Conservation (phyloP, 92 coral and sea anemone species). For the Hydrozoanthus gracilis region DNA sequence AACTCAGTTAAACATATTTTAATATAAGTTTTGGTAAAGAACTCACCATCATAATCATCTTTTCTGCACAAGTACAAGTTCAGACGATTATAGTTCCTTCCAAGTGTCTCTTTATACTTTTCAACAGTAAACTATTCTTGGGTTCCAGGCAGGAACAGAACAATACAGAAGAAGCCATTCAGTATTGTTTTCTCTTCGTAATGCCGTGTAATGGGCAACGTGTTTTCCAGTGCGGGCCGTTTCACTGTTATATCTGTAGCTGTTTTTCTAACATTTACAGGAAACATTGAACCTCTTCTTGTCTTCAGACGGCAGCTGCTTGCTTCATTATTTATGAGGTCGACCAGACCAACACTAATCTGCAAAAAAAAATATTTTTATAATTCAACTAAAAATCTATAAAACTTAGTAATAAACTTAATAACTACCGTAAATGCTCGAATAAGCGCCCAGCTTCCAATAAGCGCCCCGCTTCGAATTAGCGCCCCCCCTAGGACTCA, state of each 20-base stretch:
- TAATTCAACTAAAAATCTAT: constrained; percentile 6
- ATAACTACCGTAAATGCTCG: too few relatives aligned
- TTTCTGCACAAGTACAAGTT: constrained; percentile 58
- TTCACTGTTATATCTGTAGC: constrained; percentile 36
- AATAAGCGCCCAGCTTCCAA: too few relatives aligned
- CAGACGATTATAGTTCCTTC: constrained; percentile 49
- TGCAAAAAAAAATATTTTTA: background rate
- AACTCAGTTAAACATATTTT: constrained; percentile 22
- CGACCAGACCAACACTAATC: constrained; percentile 11
- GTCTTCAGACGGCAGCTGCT: constrained; percentile 12
- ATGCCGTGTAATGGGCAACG: constrained; percentile 41
- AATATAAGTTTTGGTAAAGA: constrained; percentile 28
- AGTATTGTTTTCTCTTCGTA: constrained; percentile 35
- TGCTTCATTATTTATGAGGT: constrained; percentile 4
- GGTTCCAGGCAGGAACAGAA: constrained; percentile 46
- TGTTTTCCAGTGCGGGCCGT: constrained; percentile 31
- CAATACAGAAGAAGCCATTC: constrained; percentile 43
- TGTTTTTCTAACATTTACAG: constrained; percentile 20
- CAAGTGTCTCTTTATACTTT: constrained; percentile 51
- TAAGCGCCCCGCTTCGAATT: too few relatives aligned
- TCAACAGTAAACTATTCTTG: constrained; percentile 39
- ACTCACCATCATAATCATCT: constrained; percentile 51
- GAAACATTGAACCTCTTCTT: constrained; percentile 14
- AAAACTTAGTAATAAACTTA: background rate
- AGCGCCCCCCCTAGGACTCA: too few relatives aligned